Base-by-base conservation (phyloP, 2,888 invertebrate genomes). In the Iphiclides podalirius region DNA sequence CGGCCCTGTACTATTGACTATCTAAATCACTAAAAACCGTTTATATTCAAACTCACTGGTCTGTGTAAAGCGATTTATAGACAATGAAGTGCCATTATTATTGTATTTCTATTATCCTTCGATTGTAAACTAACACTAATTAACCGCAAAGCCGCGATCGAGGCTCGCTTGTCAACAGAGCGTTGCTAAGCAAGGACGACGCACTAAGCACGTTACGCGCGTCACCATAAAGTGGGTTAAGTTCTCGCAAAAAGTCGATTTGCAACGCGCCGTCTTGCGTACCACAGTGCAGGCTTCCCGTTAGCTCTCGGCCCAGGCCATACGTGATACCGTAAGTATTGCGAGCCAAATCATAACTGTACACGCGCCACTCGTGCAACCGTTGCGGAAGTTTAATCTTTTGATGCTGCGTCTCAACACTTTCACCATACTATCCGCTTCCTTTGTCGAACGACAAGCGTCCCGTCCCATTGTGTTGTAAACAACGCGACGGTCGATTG, bases 141-240 rank as follows among this genome's bases (percentile, higher is more conserved):
- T n/a, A n/a, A n/a, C n/a, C n/a, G n/a, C n/a, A n/a, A n/a, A n/a
- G n/a, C n/a, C n/a, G n/a, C n/a, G n/a, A n/a, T n/a, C n/a, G n/a
- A n/a, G n/a, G n/a, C n/a, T n/a, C n/a, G n/a, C n/a, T n/a, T 20
- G 20, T 20, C 20, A 6, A 20, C 20, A 4, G 20, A 20, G 6
- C 6, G 20, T 20, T 20, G 20, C 6, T 20, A 3, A 6, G 20
- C 20, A 6, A 20, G n/a, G n/a, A n/a, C n/a, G n/a, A 4, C 20
- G 20, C 6, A 4, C 20, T n/a, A 11, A n/a, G n/a, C 1, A 26
- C 6, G 31, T 11, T 31, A 31, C n/a, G 2, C 31, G 31, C n/a
- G 31, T n/a, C 14, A 14, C 20, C 28, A 17, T 9, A 35, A 47
- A 34, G 33, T 49, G 23, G 48, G 48, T 38, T 43, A 38, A 38